Evolutionary conservation across 2,797 vertebrate genomes (phyloP), one percentile per base, ranked within the genome.

Genomic region (Karalla daura): DNA sequence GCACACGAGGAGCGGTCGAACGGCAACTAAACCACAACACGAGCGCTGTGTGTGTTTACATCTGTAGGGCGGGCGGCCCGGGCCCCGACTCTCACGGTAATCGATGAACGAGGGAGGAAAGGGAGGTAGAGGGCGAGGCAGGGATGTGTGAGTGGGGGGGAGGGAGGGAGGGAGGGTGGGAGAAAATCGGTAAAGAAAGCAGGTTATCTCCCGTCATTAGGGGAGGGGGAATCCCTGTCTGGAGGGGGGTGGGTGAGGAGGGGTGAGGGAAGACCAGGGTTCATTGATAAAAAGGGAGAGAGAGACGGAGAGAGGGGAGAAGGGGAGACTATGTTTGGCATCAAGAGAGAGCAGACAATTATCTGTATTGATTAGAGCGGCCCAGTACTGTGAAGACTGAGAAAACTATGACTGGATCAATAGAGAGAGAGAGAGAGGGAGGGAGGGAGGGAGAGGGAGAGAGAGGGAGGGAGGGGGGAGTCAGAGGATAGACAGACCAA

Each of bases 321-420:
- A 70, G 80, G 87, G 83, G 86, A 86, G 85, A 89, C 84, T 80
- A 83, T 91, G 90, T 91, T 91, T 91, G 90, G 90, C 90, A 91
- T 90, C 83, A 83, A 81, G 91, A 91, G 91, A 81, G 90, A 91
- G 92, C 89, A 93, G 93, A 94, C 92, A 94, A 94, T 94, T 93
- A 94, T 94, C 92, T 94, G 93, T 94, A 94, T 94, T 94, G 93
- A 94, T 94, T 94, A 94, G 92, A 93, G 91, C 84, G 75, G 89
- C 86, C 87, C 88, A 88, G 92, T 89, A 89, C 91, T 92, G 90
- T 92, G 91, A 93, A 93, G 93, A 93, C 92, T 92, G 92, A 93
- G 89, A 93, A 93, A 93, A 92, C 92, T 93, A 93, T 93, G 92
- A 93, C 89, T 92, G 87, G 92, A 94, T 94, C 93, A 93, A 94